Evolutionary conservation across 1,140 invertebrate genomes (phyloP).

Genomic region (Pseudomyrmex gracilis): DNA sequence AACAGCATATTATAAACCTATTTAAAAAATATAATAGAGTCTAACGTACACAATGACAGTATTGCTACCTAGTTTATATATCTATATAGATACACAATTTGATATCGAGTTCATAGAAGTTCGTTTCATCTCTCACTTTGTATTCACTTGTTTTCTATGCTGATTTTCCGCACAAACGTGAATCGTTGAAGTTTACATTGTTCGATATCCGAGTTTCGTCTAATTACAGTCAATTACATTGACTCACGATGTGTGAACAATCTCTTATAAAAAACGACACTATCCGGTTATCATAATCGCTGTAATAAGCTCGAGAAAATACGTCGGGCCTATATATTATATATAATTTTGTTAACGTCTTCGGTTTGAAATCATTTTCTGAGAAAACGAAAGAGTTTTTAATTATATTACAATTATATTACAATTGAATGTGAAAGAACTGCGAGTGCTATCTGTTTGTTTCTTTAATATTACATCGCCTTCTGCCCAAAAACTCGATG

Average conservation of each 20-base stretch:
- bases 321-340: constrained; percentile 5
- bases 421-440: too few relatives aligned
- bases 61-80: constrained; percentile 78
- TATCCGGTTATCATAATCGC: constrained; percentile 33
- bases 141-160: neutral
- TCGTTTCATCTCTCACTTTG: constrained; percentile 12
- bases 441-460: neutral
- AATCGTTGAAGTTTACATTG: neutral
- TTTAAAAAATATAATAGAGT: constrained; percentile 83
- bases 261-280: constrained; percentile 17
- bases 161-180: neutral
- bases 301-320: constrained; percentile 62
- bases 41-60: constrained; percentile 83
- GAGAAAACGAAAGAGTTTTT: constrained; percentile 37
- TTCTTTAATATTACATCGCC: neutral
- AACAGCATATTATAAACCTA: constrained; percentile 82
- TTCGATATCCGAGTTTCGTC: constrained; percentile 20
- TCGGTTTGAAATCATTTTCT: constrained; percentile 65
- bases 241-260: neutral
- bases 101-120: constrained; percentile 71
- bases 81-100: constrained; percentile 76
- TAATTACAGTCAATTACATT: neutral
- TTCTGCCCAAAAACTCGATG: neutral
- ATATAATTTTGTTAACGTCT: constrained; percentile 27
- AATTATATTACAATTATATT: neutral